Percentiles rank a stretch among this genome's conserved stretches.
Conservation (phyloP, 2,113 vertebrate species). For the Epinephelus moara region DNA sequence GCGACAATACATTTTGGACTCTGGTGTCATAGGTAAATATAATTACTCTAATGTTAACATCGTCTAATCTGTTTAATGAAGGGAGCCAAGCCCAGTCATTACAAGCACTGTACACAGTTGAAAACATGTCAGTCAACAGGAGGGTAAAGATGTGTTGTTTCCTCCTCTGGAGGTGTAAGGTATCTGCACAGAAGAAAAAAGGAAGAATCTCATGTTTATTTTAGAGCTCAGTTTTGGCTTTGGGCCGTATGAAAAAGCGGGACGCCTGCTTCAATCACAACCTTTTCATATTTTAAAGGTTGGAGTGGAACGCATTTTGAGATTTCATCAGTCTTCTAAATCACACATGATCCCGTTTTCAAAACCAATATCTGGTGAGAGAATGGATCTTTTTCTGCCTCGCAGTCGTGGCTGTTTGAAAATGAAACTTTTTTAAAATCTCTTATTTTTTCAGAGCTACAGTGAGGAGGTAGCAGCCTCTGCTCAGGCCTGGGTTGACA, state of each 20-base stretch:
- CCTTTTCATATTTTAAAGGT: background rate
- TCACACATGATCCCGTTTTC: background rate
- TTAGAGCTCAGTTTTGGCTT: background rate
- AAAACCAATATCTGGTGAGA: background rate
- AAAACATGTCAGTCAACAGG: background rate
- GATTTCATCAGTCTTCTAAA: background rate
- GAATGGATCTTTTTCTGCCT: background rate
- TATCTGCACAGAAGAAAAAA: background rate
- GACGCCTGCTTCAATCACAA: slow-evolving; percentile 3
- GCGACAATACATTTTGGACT: background rate
- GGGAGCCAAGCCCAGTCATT: background rate
- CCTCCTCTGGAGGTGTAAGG: background rate
- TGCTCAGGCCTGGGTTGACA: slow-evolving; percentile 75
- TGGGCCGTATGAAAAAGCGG: background rate
- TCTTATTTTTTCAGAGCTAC: slow-evolving; percentile 67
- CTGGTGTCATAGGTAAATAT: background rate
- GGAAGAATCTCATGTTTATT: background rate
- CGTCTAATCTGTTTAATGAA: background rate
- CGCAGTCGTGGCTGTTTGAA: background rate
- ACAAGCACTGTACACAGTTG: background rate
- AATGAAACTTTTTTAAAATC: background rate
- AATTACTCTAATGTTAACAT: background rate
- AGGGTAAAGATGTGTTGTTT: slow-evolving; percentile 7
- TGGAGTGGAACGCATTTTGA: background rate
- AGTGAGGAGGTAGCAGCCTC: slow-evolving; percentile 47